These are phyloP conservation scores for Origma solitaria DNA, from an alignment of 2,113 vertebrate species.

Conservation along the genomic window DNA sequence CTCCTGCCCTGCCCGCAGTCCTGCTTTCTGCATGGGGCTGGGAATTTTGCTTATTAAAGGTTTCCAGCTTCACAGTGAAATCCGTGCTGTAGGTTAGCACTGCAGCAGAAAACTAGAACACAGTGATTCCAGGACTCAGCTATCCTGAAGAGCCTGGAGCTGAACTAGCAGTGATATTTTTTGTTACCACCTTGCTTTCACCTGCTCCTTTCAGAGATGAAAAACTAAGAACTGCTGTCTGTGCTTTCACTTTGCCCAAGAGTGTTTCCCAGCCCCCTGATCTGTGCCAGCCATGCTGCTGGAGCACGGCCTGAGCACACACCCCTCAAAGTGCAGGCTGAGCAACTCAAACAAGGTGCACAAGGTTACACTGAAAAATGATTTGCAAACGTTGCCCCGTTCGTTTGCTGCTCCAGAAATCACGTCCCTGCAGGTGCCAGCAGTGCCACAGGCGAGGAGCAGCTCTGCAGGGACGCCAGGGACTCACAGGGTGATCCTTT, in stretches of 20 bases:
- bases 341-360: background rate
- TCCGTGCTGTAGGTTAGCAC: background rate
- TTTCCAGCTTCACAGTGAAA: background rate
- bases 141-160: background rate
- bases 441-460: background rate
- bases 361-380: background rate
- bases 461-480: background rate
- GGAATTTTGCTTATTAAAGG: background rate
- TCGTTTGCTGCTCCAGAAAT: background rate
- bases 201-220: background rate
- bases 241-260: background rate
- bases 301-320: background rate
- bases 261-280: background rate
- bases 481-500: background rate
- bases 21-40: too few relatives aligned
- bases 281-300: background rate
- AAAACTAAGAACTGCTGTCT: background rate
- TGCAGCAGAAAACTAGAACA: too few relatives aligned
- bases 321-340: background rate
- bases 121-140: fast-evolving
- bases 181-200: background rate
- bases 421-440: fast-evolving
- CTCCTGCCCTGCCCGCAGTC: background rate
- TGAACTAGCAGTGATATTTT: background rate
- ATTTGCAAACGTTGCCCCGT: background rate